A percentile compares a stretch with the other conserved stretches of the same genome.
These are phyloP conservation scores for Bursaphelenchus okinawaensis DNA, from an alignment of 2,888 invertebrate species.

Conservation along the genomic window DNA sequence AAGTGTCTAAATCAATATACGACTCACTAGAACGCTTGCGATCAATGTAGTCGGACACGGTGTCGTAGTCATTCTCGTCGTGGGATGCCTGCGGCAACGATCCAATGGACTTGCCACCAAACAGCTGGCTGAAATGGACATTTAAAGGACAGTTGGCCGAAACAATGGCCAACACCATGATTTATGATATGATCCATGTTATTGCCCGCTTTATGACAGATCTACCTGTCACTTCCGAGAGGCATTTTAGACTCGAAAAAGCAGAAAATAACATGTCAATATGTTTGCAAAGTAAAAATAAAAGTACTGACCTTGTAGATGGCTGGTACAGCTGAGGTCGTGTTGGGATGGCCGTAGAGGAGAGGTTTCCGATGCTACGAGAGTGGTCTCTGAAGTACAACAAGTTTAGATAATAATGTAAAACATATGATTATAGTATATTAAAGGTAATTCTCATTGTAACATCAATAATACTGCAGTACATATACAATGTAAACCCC, in stretches of 20 bases:
- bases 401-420: no score
- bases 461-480: not conserved
- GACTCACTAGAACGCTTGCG: slow-evolving; percentile 14
- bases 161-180: not conserved
- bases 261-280: no score
- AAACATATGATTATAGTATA: not conserved
- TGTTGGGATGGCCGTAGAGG: slow-evolving; percentile 3
- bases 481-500: no score
- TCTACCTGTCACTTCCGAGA: no score
- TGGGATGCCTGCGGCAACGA: slow-evolving; percentile 10
- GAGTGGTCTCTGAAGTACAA: slow-evolving; percentile 24
- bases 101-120: slow-evolving; percentile 10
- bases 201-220: not conserved
- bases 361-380: slow-evolving; percentile 24
- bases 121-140: slow-evolving; percentile 14
- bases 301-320: slow-evolving; percentile 17
- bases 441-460: not conserved
- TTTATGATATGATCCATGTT: not conserved
- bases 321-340: slow-evolving; percentile 15
- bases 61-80: slow-evolving; percentile 35
- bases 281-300: not conserved
- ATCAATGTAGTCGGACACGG: slow-evolving; percentile 30
- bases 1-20: no score
- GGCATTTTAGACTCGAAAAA: no score
- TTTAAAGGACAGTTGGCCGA: not conserved